Evolutionary conservation across 2,888 invertebrate species (phyloP).

Genomic region (Latrodectus elegans): DNA sequence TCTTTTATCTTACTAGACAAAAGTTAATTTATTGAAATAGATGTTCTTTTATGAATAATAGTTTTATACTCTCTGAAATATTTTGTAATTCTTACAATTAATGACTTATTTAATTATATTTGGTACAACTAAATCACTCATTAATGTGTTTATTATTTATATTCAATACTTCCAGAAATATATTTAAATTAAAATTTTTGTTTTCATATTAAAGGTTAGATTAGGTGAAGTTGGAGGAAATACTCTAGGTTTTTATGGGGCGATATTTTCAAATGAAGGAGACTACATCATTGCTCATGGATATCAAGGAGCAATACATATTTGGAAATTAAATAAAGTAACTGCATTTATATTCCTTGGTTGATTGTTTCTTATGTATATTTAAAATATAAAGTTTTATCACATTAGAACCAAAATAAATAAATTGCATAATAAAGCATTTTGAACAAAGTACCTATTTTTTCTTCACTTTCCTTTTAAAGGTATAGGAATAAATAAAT

Average conservation of each 20-base stretch:
- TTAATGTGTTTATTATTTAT: neutral
- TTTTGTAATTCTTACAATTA: too few relatives aligned
- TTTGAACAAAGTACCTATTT: too few relatives aligned
- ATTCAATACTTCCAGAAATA: neutral
- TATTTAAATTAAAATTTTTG: neutral
- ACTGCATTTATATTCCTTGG: neutral
- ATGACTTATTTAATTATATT: too few relatives aligned
- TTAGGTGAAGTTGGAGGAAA: conserved; percentile 96
- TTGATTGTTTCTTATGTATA: neutral
- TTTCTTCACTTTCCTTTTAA: too few relatives aligned
- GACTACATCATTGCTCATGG: conserved; percentile 86
- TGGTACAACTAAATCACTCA: neutral
- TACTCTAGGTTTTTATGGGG: conserved; percentile 94
- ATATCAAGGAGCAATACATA: conserved; percentile 93
- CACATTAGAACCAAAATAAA: too few relatives aligned
- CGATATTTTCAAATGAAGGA: conserved; percentile 84
- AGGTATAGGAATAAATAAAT: too few relatives aligned
- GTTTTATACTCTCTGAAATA: too few relatives aligned
- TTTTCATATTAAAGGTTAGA: conserved; percentile 75
- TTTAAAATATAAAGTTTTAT: neutral
- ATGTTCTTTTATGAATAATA: too few relatives aligned
- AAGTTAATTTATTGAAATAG: too few relatives aligned
- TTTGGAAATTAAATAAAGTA: conserved; percentile 82
- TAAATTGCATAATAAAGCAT: too few relatives aligned
- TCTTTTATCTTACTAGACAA: too few relatives aligned